phyloP scores from a whole-genome alignment of 2,113 vertebrate genomes.

The Aphelocoma coerulescens region DNA sequence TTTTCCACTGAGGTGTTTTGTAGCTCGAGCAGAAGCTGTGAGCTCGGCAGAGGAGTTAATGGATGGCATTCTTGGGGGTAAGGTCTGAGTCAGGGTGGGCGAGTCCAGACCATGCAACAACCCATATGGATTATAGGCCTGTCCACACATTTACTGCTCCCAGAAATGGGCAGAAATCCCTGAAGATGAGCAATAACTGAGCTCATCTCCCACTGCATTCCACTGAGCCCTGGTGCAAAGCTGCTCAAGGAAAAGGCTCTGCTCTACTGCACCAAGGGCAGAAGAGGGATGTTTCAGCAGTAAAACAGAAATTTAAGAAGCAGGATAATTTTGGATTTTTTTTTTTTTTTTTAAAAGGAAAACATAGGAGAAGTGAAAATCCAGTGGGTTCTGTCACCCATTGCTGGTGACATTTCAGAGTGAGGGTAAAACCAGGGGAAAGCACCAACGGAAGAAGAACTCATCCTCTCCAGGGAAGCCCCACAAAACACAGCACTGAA shows the following conservation, averaged over 20 bases:
- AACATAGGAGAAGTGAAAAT: not conserved
- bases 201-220: not conserved
- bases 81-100: not conserved
- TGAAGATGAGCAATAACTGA: not conserved
- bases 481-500: not conserved
- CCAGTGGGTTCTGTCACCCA: not conserved
- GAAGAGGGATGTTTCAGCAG: not conserved
- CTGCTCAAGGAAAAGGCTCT: not conserved
- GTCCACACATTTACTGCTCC: not conserved
- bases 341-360: not conserved
- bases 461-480: not conserved
- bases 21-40: not conserved
- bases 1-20: not conserved
- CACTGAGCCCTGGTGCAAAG: not conserved
- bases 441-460: not conserved
- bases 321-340: no score
- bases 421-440: not conserved
- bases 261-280: not conserved
- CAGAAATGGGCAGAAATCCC: not conserved
- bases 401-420: not conserved
- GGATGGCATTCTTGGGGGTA: not conserved
- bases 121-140: rapidly evolving
- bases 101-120: not conserved
- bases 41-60: not conserved
- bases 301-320: not conserved